Evolutionary conservation across 1,140 invertebrate genomes (phyloP), one percentile per base, ranked within the genome.

Genomic region (Microplitis demolitor): DNA sequence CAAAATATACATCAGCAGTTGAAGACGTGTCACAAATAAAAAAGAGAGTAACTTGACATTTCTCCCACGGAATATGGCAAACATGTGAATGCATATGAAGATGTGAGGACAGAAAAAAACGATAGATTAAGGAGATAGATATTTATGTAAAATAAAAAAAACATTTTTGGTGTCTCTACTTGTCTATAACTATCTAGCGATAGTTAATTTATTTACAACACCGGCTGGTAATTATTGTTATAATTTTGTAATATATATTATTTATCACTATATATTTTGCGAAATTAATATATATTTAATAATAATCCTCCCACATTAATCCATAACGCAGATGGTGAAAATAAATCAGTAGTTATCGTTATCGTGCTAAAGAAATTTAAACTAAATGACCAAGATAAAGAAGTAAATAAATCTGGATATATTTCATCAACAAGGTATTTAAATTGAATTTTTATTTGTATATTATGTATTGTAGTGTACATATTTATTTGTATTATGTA

Each of bases 1-100:
- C 5, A 16, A 54, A 54, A 54, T 14, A 54, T 54, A 6, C 53
- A 54, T 3, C 3, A 54, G 16, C 13, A 14, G 31, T 63, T 66
- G 63, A 50, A 66, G 63, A 66, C 63, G 63, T 66, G 63, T 66
- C 63, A 45, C 39, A 9, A 45, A 45, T 45, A 45, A 45, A 45
- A 45, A 45, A 45, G 39, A 60, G 24, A 33, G 16, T 11, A 11
- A 31, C 11, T 51, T 14, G 24, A 31, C 37, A 51, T 66, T 66
- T 66, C 63, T 51, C 14, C 4, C 16, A 11, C 4, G 45, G 24
- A 66, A 51, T 33, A 51, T 66, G 63, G 45, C 31, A 66, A 24
- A 53, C 37, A 24, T 66, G 63, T 35, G n/a, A 54, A 54, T 14
- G 16, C 5, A 16, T 14, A 6, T 35, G 4, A 63, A 37, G 35